Evolutionary conservation across 2,888 invertebrate genomes (phyloP).

Genomic region (Parasteatoda lunata): DNA sequence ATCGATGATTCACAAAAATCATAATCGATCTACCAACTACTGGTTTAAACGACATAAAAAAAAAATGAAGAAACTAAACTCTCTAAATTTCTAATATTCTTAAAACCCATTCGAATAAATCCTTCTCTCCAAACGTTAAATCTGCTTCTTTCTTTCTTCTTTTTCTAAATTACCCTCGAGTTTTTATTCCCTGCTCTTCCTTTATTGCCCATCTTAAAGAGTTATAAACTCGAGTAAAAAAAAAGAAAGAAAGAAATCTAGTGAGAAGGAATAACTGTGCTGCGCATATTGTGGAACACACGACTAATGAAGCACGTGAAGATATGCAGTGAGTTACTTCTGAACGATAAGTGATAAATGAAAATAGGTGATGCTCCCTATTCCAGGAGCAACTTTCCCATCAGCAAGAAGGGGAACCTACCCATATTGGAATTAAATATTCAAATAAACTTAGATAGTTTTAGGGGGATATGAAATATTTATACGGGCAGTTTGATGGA

Average conservation of each 20-base stretch:
- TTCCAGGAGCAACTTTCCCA: background rate
- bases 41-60: too few species aligned
- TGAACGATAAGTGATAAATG: conserved; percentile 41
- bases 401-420: conserved; percentile 8
- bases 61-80: too few species aligned
- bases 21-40: too few species aligned
- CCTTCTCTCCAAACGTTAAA: too few species aligned
- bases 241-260: background rate
- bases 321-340: conserved; percentile 24
- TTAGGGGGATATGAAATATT: too few species aligned
- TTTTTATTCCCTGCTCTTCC: conserved; percentile 21
- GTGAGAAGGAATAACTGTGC: background rate
- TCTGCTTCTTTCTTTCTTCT: background rate
- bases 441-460: background rate
- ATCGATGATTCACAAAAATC: too few species aligned
- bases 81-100: too few species aligned
- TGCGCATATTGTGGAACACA: background rate
- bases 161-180: conserved; percentile 16
- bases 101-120: too few species aligned
- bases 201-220: conserved; percentile 6
- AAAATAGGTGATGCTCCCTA: conserved; percentile 30
- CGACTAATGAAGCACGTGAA: conserved; percentile 40
- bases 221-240: background rate
- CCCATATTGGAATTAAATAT: conserved; percentile 26
- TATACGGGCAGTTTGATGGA: too few species aligned